Base-by-base conservation (phyloP, 2,113 vertebrate species). In the Otolemur garnettii region DNA sequence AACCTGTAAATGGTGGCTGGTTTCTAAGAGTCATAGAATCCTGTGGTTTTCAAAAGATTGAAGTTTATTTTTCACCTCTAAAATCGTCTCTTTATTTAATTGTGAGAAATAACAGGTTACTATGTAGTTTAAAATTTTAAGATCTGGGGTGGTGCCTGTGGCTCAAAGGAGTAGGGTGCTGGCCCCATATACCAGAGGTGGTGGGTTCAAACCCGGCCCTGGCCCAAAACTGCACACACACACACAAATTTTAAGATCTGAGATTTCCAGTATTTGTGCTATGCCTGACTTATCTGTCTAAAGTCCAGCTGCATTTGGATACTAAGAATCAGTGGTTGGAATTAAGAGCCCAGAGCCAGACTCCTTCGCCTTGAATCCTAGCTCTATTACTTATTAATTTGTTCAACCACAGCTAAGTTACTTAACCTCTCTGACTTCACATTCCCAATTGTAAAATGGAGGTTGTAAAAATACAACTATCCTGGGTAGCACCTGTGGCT, bases 51-150 rank as follows among this genome's bases (percentile, higher is more conserved):
- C 64, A 81, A 92, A 94, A 95, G 91, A 93, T 35, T 19, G 60
- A 53, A 90, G 33, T 84, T 82, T 93, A 19, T 68, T 87, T 86
- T 21, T 85, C 17, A 42, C 71, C 12, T 96, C 66, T 45, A 87
- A 71, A 93, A 75, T 84, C 14, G 14, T 75, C 53, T 94, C 21
- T 93, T 84, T 78, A 57, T 55, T 96, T 91, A 91, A 62, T 9
- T 1, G 1, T 80, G 78, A 94, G 55, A 84, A 95, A 85, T 85
- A 66, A 84, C 1, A 77, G 68, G 62, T 85, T 3, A 71, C 53
- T 21, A 24, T 21, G 13, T 71, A 22, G 81, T 79, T 93, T 96
- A 38, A 92, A 74, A 86, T 84, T 64, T 83, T 92, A 93, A n/a
- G 26, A 59, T 90, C 38, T 81, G 94, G 38, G 38, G 38, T 38